Evolutionary conservation across 1,140 invertebrate genomes (phyloP).

Genomic region (Diuraphis noxia): DNA sequence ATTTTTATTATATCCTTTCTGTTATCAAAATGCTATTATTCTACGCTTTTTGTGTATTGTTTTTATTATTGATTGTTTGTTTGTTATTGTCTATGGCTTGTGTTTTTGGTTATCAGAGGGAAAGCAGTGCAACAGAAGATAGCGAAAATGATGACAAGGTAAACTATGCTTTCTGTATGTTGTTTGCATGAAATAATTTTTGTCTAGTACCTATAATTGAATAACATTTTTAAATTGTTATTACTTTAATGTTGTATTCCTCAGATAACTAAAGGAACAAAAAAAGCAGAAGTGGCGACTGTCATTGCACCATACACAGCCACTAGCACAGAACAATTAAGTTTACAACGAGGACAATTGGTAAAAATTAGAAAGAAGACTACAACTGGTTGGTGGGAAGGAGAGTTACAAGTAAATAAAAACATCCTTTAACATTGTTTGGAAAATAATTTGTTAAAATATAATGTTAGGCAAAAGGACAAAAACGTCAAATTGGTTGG

Average conservation of each 20-base stretch:
- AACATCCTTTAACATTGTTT: neutral
- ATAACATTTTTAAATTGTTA: neutral
- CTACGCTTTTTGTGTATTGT: conserved; percentile 10
- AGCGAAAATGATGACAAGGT: conserved; percentile 58
- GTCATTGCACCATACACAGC: conserved; percentile 87
- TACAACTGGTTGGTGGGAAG: conserved; percentile 98
- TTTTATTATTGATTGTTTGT: neutral
- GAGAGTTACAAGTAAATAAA: conserved; percentile 80
- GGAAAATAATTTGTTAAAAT: conserved; percentile 25
- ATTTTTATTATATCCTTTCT: neutral
- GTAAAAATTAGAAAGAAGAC: conserved; percentile 96
- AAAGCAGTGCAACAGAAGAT: conserved; percentile 57
- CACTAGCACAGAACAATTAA: conserved; percentile 86
- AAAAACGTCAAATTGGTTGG: conserved; percentile 94
- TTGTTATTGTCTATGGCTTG: neutral
- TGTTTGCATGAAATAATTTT: conserved; percentile 24
- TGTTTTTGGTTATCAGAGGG: conserved; percentile 46
- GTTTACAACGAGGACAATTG: conserved; percentile 87
- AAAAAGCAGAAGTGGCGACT: conserved; percentile 85
- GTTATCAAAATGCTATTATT: neutral
- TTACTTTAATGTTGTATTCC: neutral
- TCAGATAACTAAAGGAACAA: conserved; percentile 63
- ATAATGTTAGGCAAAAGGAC: conserved; percentile 76
- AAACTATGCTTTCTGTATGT: conserved; percentile 39
- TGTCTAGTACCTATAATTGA: neutral